These are phyloP conservation scores for Scaptomyza flava DNA, from an alignment of 2,888 invertebrate genomes.

Conservation along the genomic window DNA sequence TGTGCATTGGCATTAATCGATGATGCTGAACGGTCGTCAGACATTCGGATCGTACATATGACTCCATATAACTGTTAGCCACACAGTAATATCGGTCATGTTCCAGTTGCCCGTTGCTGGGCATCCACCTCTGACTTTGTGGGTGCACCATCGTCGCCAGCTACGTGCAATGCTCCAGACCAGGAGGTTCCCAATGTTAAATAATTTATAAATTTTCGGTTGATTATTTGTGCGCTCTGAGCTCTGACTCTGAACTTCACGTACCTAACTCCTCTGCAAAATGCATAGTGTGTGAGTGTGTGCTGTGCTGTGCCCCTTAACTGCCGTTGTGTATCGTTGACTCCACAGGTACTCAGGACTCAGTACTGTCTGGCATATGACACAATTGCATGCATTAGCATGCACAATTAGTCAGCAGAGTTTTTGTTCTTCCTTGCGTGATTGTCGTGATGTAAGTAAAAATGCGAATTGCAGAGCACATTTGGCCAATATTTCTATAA, in stretches of 20 bases:
- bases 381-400: constrained; percentile 79
- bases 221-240: constrained; percentile 38
- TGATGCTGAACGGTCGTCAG: constrained; percentile 68
- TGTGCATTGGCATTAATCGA: constrained; percentile 80
- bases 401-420: constrained; percentile 71
- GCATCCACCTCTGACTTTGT: constrained; percentile 75
- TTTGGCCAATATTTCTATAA: constrained; percentile 54
- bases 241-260: constrained; percentile 51
- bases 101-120: constrained; percentile 73
- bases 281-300: neutral
- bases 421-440: constrained; percentile 4
- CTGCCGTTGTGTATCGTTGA: constrained; percentile 38
- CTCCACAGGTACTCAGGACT: constrained; percentile 72
- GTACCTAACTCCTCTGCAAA: constrained; percentile 20
- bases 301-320: constrained; percentile 30
- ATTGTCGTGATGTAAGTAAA: constrained; percentile 52
- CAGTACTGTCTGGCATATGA: constrained; percentile 34
- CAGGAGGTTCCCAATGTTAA: constrained; percentile 58
- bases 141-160: constrained; percentile 56
- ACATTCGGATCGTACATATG: constrained; percentile 9
- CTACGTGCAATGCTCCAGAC: constrained; percentile 43
- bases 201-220: constrained; percentile 73
- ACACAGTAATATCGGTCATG: constrained; percentile 75
- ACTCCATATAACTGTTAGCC: constrained; percentile 68
- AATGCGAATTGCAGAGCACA: constrained; percentile 39